phyloP scores from a whole-genome alignment of 1,140 invertebrate genomes.

The Charaxes varanes region DNA sequence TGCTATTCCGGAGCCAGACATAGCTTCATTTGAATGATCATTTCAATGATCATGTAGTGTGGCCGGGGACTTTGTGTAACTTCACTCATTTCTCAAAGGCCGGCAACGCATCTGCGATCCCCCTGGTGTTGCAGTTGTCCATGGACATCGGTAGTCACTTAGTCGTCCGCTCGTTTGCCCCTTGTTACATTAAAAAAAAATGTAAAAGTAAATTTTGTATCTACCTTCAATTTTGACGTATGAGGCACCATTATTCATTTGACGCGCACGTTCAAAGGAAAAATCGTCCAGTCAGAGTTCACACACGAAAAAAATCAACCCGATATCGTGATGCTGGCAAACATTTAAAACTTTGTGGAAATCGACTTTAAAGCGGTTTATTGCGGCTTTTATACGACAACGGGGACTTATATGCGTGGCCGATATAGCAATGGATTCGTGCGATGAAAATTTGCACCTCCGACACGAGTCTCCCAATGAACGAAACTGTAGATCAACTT shows the following conservation, averaged over 20 bases:
- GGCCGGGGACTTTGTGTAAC: too few relatives aligned
- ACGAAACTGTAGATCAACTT: conserved; percentile 60
- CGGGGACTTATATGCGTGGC: conserved; percentile 29
- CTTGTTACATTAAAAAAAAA: too few relatives aligned
- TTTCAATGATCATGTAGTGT: too few relatives aligned
- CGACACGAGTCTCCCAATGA: conserved; percentile 30
- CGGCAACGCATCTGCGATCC: too few relatives aligned
- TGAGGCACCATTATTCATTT: conserved; percentile 63
- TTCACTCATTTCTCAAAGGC: too few relatives aligned
- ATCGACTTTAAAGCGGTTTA: conserved; percentile 34
- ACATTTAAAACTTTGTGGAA: conserved; percentile 18
- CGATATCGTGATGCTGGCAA: conserved; percentile 23
- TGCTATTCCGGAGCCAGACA: too few relatives aligned
- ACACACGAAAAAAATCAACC: conserved; percentile 39
- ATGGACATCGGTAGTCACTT: too few relatives aligned
- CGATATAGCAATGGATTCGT: conserved; percentile 45
- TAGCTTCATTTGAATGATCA: too few relatives aligned
- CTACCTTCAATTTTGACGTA: conserved; percentile 60
- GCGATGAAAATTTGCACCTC: conserved; percentile 33
- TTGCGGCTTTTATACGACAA: conserved; percentile 43
- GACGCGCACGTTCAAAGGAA: conserved; percentile 34
- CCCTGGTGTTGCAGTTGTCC: too few relatives aligned
- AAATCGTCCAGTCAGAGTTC: conserved; percentile 38
- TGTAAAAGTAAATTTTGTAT: conserved; percentile 56
- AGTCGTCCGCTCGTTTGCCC: too few relatives aligned